phyloP scores from a whole-genome alignment of 2,797 vertebrate species.

The Dallia pectoralis region DNA sequence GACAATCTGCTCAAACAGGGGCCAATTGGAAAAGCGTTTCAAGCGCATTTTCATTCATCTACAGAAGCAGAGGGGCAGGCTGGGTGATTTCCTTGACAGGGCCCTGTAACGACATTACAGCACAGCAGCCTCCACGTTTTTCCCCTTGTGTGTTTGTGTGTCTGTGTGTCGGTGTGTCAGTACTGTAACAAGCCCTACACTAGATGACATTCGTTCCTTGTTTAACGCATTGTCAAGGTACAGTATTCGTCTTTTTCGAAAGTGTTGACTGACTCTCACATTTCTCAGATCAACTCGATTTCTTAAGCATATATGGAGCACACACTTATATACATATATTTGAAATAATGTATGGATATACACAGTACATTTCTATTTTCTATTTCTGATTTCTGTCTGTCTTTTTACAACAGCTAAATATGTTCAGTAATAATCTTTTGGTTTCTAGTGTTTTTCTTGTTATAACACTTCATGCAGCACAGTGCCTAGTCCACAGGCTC shows the following conservation, averaged over 20 bases:
- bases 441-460: no score
- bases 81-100: constrained; percentile 60
- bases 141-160: constrained; percentile 14
- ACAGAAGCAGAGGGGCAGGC: constrained; percentile 45
- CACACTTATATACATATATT: not conserved
- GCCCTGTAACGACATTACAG: constrained; percentile 45
- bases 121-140: constrained; percentile 30
- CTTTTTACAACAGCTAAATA: no score
- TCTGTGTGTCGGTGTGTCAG: constrained; percentile 21
- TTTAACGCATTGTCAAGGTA: not conserved
- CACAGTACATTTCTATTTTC: no score
- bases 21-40: constrained; percentile 67
- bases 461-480: no score
- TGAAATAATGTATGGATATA: no score
- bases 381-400: no score
- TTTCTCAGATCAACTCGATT: not conserved
- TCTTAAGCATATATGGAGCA: not conserved
- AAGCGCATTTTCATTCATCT: constrained; percentile 61
- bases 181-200: constrained; percentile 7
- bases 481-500: no score
- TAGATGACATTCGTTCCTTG: not conserved
- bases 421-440: no score
- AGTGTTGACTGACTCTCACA: not conserved
- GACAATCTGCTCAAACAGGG: constrained; percentile 69
- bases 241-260: not conserved